phyloP scores from a whole-genome alignment of 2,113 vertebrate genomes.

The Tricholaema leucomelas region DNA sequence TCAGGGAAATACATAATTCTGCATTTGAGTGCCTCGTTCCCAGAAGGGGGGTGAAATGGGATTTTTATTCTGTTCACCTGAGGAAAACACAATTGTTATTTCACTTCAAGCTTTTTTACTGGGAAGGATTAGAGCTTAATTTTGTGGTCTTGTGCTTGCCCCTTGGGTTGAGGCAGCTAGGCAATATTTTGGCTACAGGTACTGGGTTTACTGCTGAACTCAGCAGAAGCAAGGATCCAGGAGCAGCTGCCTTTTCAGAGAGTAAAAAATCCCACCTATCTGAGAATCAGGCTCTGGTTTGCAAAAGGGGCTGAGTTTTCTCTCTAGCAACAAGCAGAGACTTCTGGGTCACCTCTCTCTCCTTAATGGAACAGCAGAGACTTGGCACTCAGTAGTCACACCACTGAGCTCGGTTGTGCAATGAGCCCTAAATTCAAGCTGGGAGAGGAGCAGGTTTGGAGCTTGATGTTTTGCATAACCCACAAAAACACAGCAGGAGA shows the following conservation, averaged over 20 bases:
- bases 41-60: neutral
- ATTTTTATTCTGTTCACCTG: neutral
- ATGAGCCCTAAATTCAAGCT: neutral
- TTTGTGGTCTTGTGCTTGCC: neutral
- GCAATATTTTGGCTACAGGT: neutral
- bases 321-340: neutral
- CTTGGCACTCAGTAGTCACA: fast-evolving
- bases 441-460: neutral
- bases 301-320: neutral
- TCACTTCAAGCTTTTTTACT: neutral
- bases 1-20: neutral
- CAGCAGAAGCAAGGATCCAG: neutral
- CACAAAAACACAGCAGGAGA: neutral
- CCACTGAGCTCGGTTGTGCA: neutral
- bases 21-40: neutral
- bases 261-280: neutral
- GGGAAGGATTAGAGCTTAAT: neutral
- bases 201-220: neutral
- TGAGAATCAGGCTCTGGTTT: neutral
- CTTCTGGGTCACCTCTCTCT: fast-evolving
- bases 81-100: neutral
- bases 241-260: neutral
- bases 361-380: fast-evolving
- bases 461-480: neutral
- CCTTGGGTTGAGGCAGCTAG: neutral